Conservation (phyloP, 92 coral and sea anemone genomes). For the Porites rus region DNA sequence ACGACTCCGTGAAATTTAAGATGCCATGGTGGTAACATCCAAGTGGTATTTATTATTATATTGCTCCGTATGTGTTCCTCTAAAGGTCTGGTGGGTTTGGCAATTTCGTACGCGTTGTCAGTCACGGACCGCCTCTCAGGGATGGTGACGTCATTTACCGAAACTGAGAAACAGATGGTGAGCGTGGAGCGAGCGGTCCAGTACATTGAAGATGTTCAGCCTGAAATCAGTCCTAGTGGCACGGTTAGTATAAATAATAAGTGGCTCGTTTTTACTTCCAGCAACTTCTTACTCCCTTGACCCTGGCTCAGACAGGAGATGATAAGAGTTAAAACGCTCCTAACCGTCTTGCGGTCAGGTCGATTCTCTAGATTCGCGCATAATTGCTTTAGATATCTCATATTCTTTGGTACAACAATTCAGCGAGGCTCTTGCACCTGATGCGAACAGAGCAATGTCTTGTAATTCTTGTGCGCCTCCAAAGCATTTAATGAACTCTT, state of each 20-base stretch:
- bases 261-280: not conserved
- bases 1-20: too few species aligned
- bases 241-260: conserved; percentile 30
- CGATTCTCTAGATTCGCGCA: too few species aligned
- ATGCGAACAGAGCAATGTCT: too few species aligned
- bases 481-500: too few species aligned
- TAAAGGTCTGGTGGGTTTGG: conserved; percentile 95
- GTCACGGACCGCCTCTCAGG: conserved; percentile 93
- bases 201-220: conserved; percentile 86
- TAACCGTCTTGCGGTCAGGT: too few species aligned
- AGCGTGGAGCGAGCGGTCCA: conserved; percentile 97
- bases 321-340: too few species aligned
- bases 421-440: too few species aligned
- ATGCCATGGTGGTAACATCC: too few species aligned
- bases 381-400: too few species aligned
- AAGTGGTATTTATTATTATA: too few species aligned
- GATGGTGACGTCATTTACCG: conserved; percentile 96
- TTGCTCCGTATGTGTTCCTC: not conserved
- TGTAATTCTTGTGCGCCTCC: too few species aligned
- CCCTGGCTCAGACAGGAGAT: not conserved
- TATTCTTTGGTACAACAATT: too few species aligned
- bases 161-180: conserved; percentile 99
- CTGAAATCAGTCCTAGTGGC: conserved; percentile 60
- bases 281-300: not conserved
- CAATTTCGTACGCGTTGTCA: conserved; percentile 94